A percentile compares a stretch with the other conserved stretches of the same genome.
phyloP scores from a whole-genome alignment of 92 coral and sea anemone species.

The Porites evermanni region DNA sequence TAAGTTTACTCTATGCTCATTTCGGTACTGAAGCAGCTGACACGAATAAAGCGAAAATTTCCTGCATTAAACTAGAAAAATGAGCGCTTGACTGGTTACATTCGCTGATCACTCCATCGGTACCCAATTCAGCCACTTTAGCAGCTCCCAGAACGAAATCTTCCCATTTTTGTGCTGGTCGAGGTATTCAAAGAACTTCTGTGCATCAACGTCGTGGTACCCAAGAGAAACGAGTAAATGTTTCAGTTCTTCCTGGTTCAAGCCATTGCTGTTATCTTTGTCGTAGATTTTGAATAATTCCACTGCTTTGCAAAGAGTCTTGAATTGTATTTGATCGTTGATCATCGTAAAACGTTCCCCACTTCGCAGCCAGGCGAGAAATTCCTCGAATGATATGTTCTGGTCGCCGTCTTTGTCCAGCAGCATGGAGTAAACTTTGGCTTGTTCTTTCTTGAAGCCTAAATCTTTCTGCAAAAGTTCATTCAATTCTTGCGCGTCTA shows the following conservation, averaged over 20 bases:
- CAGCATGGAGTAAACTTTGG: conserved; percentile 66
- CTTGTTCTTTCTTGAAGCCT: conserved; percentile 69
- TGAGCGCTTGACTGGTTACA: background rate
- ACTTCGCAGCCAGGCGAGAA: conserved; percentile 74
- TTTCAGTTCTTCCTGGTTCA: conserved; percentile 61
- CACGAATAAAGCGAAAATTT: too few relatives aligned
- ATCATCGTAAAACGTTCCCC: conserved; percentile 72
- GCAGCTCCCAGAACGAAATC: conserved; percentile 79
- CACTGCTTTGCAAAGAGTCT: conserved; percentile 69
- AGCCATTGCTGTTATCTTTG: conserved; percentile 48
- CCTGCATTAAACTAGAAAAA: background rate
- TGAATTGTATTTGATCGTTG: conserved; percentile 51
- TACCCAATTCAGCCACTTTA: conserved; percentile 86
- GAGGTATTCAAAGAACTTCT: conserved; percentile 49
- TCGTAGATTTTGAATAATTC: conserved; percentile 68
- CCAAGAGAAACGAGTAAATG: conserved; percentile 66
- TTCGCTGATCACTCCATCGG: conserved; percentile 25
- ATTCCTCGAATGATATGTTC: conserved; percentile 74
- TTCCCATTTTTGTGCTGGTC: conserved; percentile 70
- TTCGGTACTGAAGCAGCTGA: too few relatives aligned
- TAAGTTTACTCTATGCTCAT: too few relatives aligned
- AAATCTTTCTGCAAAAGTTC: conserved; percentile 74
- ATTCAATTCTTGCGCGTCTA: conserved; percentile 57
- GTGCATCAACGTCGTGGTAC: conserved; percentile 29
- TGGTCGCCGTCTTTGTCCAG: conserved; percentile 81